Conservation (phyloP, 2,797 vertebrate species). For the Chaetophractus vellerosus region DNA sequence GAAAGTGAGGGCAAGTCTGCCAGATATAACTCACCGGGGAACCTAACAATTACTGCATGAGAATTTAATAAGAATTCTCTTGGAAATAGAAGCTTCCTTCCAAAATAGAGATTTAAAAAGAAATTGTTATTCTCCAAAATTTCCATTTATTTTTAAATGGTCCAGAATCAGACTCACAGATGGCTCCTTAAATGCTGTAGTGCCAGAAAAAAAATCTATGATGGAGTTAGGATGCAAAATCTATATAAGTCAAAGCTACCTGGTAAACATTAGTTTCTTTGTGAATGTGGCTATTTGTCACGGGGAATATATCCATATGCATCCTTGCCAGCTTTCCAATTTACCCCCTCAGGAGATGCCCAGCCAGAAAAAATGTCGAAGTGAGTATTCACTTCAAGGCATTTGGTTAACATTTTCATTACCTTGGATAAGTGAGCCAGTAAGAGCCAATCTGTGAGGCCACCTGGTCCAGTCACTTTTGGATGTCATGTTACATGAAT, state of each 20-base stretch:
- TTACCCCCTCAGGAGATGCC: not conserved
- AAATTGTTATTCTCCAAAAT: slow-evolving; percentile 57
- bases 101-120: slow-evolving; percentile 56
- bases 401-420: not conserved
- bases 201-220: slow-evolving; percentile 57
- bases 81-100: slow-evolving; percentile 56
- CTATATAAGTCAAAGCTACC: slow-evolving; percentile 40
- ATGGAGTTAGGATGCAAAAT: slow-evolving; percentile 54
- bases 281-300: slow-evolving; percentile 47
- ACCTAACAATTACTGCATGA: not conserved
- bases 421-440: not conserved
- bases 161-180: slow-evolving; percentile 55
- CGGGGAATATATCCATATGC: not conserved
- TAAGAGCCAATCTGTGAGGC: not conserved
- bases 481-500: not conserved
- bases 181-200: not conserved
- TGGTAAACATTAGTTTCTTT: slow-evolving; percentile 42
- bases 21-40: not conserved
- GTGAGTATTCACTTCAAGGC: not conserved
- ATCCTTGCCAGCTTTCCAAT: slow-evolving; percentile 18
- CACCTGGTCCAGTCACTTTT: not conserved
- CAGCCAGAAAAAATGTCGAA: slow-evolving; percentile 10
- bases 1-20: not conserved
- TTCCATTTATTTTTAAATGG: slow-evolving; percentile 67
- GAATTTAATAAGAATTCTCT: slow-evolving; percentile 27